These are phyloP conservation scores for Nymphalis urticae DNA, from an alignment of 2,888 invertebrate genomes.

Conservation along the genomic window DNA sequence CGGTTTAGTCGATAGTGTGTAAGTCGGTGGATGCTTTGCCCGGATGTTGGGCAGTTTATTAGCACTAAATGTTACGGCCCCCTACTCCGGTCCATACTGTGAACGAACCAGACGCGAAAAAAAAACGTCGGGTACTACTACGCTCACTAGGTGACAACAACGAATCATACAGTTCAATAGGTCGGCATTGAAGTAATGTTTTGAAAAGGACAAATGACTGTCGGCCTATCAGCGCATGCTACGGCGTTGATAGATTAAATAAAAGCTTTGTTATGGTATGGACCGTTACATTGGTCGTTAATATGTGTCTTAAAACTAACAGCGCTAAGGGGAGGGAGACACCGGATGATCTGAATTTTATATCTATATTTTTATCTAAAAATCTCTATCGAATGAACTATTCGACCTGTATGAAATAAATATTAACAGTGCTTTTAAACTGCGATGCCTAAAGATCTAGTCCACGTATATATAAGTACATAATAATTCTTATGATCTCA, in stretches of 20 bases:
- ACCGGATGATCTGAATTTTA: neutral
- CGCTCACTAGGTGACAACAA: too few relatives aligned
- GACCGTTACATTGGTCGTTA: neutral
- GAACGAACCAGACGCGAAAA: too few relatives aligned
- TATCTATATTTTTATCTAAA: neutral
- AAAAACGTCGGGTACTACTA: too few relatives aligned
- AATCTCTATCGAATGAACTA: neutral
- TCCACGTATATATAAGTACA: slow-evolving; percentile 48
- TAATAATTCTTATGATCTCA: slow-evolving; percentile 56
- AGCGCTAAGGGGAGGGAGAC: neutral
- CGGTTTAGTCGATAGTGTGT: slow-evolving; percentile 36
- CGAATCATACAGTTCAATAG: too few relatives aligned
- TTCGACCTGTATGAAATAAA: neutral
- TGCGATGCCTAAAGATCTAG: slow-evolving; percentile 44
- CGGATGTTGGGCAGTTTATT: slow-evolving; percentile 20
- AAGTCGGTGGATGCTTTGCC: slow-evolving; percentile 38
- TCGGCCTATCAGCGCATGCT: too few relatives aligned
- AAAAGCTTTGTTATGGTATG: too few relatives aligned
- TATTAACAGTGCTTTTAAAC: slow-evolving; percentile 15
- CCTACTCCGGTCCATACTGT: too few relatives aligned
- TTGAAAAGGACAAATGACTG: too few relatives aligned
- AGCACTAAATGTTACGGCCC: neutral
- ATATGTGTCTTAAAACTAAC: neutral
- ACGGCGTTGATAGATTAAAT: neutral
- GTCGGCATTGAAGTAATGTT: too few relatives aligned